Evolutionary conservation across 2,888 invertebrate species (phyloP).

Genomic region (Hydroisotoma schaefferi): DNA sequence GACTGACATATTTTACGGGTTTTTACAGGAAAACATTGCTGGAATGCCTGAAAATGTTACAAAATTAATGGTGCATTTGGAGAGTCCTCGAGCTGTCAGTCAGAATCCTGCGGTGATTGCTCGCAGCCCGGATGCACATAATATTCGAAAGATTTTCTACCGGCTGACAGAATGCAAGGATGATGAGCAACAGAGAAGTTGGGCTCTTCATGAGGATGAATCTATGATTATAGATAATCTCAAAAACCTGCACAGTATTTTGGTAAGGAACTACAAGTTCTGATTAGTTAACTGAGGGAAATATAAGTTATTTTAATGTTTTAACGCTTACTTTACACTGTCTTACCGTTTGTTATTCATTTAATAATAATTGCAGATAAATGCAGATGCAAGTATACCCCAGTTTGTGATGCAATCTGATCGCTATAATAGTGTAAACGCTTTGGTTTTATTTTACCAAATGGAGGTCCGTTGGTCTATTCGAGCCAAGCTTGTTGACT

Average conservation of each 20-base stretch:
- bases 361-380: conserved; percentile 62
- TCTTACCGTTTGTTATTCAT: neutral
- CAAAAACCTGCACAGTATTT: conserved; percentile 53
- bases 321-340: neutral
- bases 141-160: conserved; percentile 76
- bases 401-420: conserved; percentile 78
- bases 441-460: conserved; percentile 89
- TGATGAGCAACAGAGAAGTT: conserved; percentile 91
- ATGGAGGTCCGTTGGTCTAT: conserved; percentile 90
- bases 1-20: neutral
- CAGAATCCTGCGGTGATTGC: conserved; percentile 53
- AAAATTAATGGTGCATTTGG: conserved; percentile 34
- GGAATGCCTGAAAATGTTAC: conserved; percentile 23
- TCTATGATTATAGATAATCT: conserved; percentile 80
- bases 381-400: conserved; percentile 85
- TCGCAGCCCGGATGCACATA: conserved; percentile 77
- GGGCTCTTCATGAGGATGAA: conserved; percentile 93
- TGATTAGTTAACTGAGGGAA: too few species aligned
- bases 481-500: conserved; percentile 73
- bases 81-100: conserved; percentile 43
- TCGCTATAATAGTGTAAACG: conserved; percentile 76
- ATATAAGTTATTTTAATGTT: too few species aligned
- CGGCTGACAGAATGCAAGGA: conserved; percentile 85
- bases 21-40: conserved; percentile 22
- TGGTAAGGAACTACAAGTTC: too few species aligned